Conservation (phyloP, 2,888 invertebrate species). For the Xylophagus ater region DNA sequence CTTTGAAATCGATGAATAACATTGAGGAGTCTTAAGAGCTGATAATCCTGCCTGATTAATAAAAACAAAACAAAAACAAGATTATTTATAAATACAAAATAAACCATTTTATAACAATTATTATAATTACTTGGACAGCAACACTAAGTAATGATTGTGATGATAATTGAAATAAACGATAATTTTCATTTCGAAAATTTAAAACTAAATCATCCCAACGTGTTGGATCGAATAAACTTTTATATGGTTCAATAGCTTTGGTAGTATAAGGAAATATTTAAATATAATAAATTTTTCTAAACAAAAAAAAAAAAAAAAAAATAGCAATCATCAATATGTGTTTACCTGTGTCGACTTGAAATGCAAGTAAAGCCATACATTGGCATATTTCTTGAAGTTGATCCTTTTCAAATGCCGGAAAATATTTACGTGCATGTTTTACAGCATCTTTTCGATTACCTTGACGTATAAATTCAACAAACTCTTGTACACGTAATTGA, state of each 20-base stretch:
- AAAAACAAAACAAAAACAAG: not conserved
- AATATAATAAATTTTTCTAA: not conserved
- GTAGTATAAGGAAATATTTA: conserved; percentile 16
- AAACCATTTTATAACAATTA: not conserved
- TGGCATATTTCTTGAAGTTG: conserved; percentile 80
- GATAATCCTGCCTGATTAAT: conserved; percentile 67
- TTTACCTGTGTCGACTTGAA: conserved; percentile 67
- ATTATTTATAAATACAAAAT: not conserved
- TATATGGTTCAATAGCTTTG: conserved; percentile 62
- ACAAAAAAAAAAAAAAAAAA: not conserved
- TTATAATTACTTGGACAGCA: conserved; percentile 52
- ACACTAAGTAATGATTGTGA: conserved; percentile 85
- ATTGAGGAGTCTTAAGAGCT: conserved; percentile 88
- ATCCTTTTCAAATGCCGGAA: conserved; percentile 76
- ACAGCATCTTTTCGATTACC: conserved; percentile 86
- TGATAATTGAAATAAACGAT: conserved; percentile 85
- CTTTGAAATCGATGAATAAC: conserved; percentile 56
- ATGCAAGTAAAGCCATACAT: conserved; percentile 92
- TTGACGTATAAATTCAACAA: conserved; percentile 83
- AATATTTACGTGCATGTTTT: conserved; percentile 86
- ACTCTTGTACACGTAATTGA: conserved; percentile 72
- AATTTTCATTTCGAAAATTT: conserved; percentile 90
- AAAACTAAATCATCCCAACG: conserved; percentile 77
- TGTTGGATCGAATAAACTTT: conserved; percentile 49
- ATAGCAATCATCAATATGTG: not conserved